Evolutionary conservation across 2,113 vertebrate genomes (phyloP), one percentile per base, ranked within the genome.

Genomic region (Gobiocypris rarus): DNA sequence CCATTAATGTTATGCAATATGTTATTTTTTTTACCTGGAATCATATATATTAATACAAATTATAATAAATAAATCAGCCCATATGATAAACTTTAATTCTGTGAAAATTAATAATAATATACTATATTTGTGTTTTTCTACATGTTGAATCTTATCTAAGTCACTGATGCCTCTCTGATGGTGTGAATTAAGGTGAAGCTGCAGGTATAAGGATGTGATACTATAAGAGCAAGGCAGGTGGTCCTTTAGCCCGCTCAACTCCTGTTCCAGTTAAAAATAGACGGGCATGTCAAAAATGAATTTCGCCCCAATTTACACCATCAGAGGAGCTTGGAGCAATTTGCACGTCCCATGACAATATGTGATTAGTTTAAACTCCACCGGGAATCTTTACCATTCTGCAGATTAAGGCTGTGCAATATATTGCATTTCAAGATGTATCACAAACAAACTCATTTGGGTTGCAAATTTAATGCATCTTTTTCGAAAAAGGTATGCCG

Each of bases 271-370:
- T 71, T 71, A 45, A 71, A 71, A 71, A 71, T 71, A 71, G 69
- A 45, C 5, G 3, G 41, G 11, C 41, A 24, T 71, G 69, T 45
- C 69, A 71, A 43, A 24, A 41, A 71, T 24, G 2, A 45, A 71
- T 71, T 71, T 71, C 13, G 69, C 41, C 69, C 69, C 41, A 71
- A 71, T 45, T 71, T 71, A 71, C 41, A 24, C 41, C 41, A 71
- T n/a, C 22, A 71, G 69, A 45, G 38, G 24, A 14, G 10, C 69
- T 71, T 71, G 19, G 41, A 71, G 38, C 11, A 71, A 71, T 71
- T 24, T 71, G 38, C 5, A 2, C 45, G 22, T 71, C 22, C 38
- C 45, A 6, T n/a, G 67, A 22, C 31, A 70, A 70, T 10, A 71
- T 2, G 1, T 43, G 69, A 71, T 71, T 71, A 24, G 22, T 45